These are phyloP conservation scores for Neodon shergylaensis DNA, from an alignment of 2,113 vertebrate genomes.

Conservation along the genomic window DNA sequence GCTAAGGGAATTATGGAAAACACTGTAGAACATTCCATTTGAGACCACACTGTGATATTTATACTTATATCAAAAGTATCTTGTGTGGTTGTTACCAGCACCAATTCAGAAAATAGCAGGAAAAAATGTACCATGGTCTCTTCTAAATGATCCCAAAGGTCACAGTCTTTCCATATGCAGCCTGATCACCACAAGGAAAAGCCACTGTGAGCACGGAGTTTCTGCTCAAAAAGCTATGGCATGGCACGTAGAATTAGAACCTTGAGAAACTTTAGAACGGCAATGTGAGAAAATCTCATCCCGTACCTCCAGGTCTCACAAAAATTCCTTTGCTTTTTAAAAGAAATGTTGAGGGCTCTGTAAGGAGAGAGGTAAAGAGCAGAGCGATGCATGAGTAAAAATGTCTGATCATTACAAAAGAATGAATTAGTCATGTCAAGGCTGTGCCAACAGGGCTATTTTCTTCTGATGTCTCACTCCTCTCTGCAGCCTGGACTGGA, in stretches of 20 bases:
- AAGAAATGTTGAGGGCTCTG: background rate
- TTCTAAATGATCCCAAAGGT: conserved; percentile 67
- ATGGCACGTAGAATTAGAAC: conserved; percentile 58
- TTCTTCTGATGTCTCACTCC: conserved; percentile 77
- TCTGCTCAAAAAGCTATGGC: conserved; percentile 54
- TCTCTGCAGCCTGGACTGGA: conserved; percentile 77
- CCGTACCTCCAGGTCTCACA: background rate
- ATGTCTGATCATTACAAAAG: conserved; percentile 47
- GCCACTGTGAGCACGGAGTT: conserved; percentile 37
- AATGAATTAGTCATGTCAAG: conserved; percentile 72
- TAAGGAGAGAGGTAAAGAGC: conserved; percentile 2
- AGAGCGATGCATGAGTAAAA: conserved; percentile 50
- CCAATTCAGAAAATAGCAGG: conserved; percentile 71
- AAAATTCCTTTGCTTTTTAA: conserved; percentile 53
- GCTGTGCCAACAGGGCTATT: conserved; percentile 73
- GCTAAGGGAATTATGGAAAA: conserved; percentile 37
- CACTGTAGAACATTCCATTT: conserved; percentile 63
- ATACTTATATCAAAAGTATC: conserved; percentile 70
- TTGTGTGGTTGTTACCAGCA: conserved; percentile 69
- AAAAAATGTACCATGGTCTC: conserved; percentile 61
- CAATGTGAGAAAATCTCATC: background rate
- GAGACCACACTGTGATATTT: conserved; percentile 72
- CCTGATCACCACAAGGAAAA: conserved; percentile 74
- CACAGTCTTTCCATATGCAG: conserved; percentile 76
- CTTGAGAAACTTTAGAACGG: conserved; percentile 75